Conservation (phyloP, 2,797 vertebrate species). For the Anguilla marmorata region DNA sequence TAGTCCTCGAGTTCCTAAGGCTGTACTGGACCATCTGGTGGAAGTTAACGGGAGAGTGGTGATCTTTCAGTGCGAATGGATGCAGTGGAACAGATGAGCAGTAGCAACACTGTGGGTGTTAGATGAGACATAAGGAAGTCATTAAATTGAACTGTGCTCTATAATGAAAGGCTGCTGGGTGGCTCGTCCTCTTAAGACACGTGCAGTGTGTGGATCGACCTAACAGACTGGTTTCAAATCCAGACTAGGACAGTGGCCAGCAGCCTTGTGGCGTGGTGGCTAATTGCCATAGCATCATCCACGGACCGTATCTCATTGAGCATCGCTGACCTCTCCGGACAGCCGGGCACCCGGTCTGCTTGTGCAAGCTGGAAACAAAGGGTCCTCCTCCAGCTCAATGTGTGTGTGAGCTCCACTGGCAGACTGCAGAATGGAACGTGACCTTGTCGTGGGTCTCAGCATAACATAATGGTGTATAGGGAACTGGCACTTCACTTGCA, state of each 20-base stretch:
- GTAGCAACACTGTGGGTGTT: background rate
- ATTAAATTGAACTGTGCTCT: background rate
- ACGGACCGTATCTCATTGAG: background rate
- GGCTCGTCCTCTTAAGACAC: background rate
- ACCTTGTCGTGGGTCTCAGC: background rate
- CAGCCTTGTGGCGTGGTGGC: no score
- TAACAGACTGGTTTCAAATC: background rate
- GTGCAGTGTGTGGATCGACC: background rate
- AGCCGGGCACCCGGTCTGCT: background rate
- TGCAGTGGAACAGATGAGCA: background rate
- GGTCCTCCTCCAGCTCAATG: background rate
- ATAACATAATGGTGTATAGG: background rate
- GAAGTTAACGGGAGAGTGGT: background rate
- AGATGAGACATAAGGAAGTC: background rate
- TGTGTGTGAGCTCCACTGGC: background rate
- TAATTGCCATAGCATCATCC: background rate
- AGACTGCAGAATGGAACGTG: background rate
- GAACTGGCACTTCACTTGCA: no score
- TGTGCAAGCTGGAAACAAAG: background rate
- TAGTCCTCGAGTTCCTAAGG: background rate
- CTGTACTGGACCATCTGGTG: background rate
- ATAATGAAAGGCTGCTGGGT: background rate
- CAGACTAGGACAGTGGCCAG: background rate
- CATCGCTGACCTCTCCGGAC: background rate
- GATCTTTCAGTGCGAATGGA: background rate